Evolutionary conservation across 2,797 vertebrate species (phyloP), one percentile per base, ranked within the genome.

Genomic region (Spondyliosoma cantharus): DNA sequence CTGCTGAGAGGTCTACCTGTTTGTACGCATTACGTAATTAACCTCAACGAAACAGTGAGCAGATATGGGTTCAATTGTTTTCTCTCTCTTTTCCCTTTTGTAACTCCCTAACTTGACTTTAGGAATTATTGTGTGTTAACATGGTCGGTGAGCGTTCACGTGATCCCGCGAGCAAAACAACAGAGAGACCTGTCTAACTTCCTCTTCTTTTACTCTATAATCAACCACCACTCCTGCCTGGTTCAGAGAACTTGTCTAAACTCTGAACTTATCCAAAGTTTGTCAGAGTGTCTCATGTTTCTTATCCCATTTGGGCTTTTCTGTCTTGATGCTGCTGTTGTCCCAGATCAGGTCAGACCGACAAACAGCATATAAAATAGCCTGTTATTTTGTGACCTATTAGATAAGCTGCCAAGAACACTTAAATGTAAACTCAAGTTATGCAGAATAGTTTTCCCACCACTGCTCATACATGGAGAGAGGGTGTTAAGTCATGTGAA

Each of bases 181-280:
- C 59, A 13, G 24, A 20, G 64, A 57, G 27, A 27, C 27, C 19
- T 13, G 16, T 42, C 6, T 48, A 7, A 48, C 48, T 42, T 48
- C 25, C 37, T 71, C 43, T 68, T 64, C 1, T 13, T 25, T 67
- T 19, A 43, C 16, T 52, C 19, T 15, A 29, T 71, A 81, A 65
- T 72, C 75, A 71, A 43, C 43, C 29, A 15, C 20, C 52, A 2
- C 16, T 5, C 8, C 19, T n/a, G 9, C 14, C 46, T 54, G 27
- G 11, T 74, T 75, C 4, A 15, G 49, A 57, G 60, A 19, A 32
- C 70, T 9, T 14, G 15, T 17, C 49, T 46, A 3, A 68, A 53
- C 24, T 49, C 54, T 22, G 5, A n/a, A 57, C 4, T 46, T 17
- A 19, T 60, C 60, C 22, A 22, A 29, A 60, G n/a, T 57, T 65